Evolutionary conservation across 2,113 vertebrate genomes (phyloP).

Genomic region (Paratilapia polleni): DNA sequence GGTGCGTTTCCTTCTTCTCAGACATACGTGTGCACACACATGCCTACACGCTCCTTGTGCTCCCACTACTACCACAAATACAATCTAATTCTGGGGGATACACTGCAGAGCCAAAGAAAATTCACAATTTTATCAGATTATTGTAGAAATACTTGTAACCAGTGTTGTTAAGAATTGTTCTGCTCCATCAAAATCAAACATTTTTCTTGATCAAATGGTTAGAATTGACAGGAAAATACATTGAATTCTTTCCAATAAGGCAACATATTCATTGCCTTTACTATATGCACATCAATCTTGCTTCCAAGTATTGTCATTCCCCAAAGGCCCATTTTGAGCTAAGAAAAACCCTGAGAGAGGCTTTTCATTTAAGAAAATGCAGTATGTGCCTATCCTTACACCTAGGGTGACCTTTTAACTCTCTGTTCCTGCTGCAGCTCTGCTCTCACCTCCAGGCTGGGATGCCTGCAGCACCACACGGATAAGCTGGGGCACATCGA

Average conservation of each 20-base stretch:
- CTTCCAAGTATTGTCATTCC: background rate
- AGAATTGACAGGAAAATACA: background rate
- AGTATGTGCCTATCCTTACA: background rate
- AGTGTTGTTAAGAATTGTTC: too few species aligned
- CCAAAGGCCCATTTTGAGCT: background rate
- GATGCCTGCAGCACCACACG: conserved; percentile 89
- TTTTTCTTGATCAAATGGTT: background rate
- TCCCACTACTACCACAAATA: too few species aligned
- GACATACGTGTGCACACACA: too few species aligned
- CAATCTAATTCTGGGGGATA: too few species aligned
- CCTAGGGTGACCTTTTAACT: background rate
- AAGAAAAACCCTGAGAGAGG: background rate
- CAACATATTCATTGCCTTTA: background rate
- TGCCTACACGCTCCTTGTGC: too few species aligned
- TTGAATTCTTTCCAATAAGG: too few species aligned
- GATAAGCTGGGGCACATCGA: conserved; percentile 95
- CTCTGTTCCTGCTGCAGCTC: background rate
- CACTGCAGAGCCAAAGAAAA: too few species aligned
- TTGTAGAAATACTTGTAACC: too few species aligned
- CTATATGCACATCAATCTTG: background rate
- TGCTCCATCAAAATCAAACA: too few species aligned
- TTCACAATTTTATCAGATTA: too few species aligned
- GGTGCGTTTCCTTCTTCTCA: too few species aligned
- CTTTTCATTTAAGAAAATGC: conserved; percentile 9
- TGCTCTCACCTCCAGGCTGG: conserved; percentile 89